Percentiles rank a stretch among this genome's conserved stretches.
These are phyloP conservation scores for Calliopsis andreniformis DNA, from an alignment of 1,140 invertebrate species.

Conservation along the genomic window DNA sequence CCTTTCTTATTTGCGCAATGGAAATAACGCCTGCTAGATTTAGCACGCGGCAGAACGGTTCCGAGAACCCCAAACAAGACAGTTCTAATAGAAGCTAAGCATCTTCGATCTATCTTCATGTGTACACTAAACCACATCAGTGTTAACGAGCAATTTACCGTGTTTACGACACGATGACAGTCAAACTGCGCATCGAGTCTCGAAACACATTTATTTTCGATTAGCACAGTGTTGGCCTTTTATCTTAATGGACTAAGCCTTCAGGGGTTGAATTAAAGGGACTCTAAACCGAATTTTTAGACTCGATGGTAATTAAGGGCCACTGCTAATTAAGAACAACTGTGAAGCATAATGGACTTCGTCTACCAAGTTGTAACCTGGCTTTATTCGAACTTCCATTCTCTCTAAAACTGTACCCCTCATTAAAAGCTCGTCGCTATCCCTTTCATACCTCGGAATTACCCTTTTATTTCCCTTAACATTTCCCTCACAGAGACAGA, in stretches of 20 bases:
- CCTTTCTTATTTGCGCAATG: no score
- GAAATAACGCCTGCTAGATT: neutral
- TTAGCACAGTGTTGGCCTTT: neutral
- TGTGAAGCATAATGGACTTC: no score
- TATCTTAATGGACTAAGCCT: neutral
- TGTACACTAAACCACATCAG: neutral
- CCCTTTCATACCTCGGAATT: no score
- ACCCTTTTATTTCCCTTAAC: no score
- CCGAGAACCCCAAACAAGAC: slow-evolving; percentile 5
- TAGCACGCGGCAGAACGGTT: neutral
- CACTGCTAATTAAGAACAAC: no score
- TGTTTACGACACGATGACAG: neutral
- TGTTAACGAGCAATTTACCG: slow-evolving; percentile 17
- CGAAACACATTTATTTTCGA: slow-evolving; percentile 22
- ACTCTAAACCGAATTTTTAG: no score
- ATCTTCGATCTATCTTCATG: neutral
- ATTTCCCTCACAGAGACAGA: no score
- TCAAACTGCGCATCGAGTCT: neutral
- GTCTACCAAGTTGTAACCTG: no score
- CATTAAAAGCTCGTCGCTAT: no score
- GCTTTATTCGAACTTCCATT: no score
- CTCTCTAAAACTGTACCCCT: no score
- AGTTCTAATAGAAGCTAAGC: slow-evolving; percentile 1
- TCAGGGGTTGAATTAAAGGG: neutral
- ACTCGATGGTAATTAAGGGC: neutral